Evolutionary conservation across 2,797 vertebrate genomes (phyloP), one percentile per base, ranked within the genome.

Genomic region (Galagoides demidoff): DNA sequence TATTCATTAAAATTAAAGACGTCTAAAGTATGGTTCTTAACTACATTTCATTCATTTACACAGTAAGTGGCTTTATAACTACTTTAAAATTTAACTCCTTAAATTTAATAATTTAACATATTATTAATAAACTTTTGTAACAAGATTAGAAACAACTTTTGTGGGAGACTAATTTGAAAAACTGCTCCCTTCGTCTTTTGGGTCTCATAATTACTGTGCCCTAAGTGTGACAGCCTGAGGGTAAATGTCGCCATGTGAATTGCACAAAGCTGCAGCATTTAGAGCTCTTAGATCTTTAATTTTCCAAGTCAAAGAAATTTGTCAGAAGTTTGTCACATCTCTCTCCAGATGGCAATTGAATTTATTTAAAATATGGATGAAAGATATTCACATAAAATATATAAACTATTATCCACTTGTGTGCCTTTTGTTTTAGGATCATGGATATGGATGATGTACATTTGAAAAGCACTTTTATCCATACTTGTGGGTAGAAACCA

Each of bases 381-480:
- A 94, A 97, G 97, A 77, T 95, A 76, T 29, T 96, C 89, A 96
- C 79, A 96, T 96, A 91, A 97, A 94, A n/a, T 89, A 95, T 83
- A 76, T 97, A 96, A 97, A 93, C 81, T 96, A 23, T 96, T 79
- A 93, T 84, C 96, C 74, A 90, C 96, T 97, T 20, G 95, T 17
- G 97, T 98, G 98, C 98, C 97, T 98, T 92, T 98, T 94, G 87
- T 94, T 85, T 97, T 97, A 87, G 97, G 96, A 87, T 87, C 97
- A 96, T 85, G 93, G 94, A 96, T 86, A 63, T 52, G 92, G 87
- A 73, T 64, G 82, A 73, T 96, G 59, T 95, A 96, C 71, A 74
- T 96, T 97, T 96, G 86, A 93, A 92, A 96, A 98, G 95, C 45
- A 89, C 90, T 97, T 97, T 97, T 83, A 95, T 90, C 95, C 95